Evolutionary conservation across 2,797 vertebrate species (phyloP).

Genomic region (Chrosomus eos): DNA sequence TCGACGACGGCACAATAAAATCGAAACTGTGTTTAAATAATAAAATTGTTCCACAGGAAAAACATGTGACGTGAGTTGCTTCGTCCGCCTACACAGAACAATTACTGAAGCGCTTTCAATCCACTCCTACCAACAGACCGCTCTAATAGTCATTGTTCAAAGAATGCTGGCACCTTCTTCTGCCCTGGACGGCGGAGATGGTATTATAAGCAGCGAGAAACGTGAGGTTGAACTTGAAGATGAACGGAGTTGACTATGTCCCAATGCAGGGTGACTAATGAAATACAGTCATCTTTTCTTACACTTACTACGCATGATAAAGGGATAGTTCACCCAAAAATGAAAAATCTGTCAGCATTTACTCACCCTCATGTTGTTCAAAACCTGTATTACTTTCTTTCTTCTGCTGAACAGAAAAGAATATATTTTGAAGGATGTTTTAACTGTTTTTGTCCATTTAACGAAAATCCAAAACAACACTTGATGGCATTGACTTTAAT

Average conservation of each 20-base stretch:
- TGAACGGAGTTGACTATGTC: background rate
- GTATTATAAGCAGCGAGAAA: constrained; percentile 26
- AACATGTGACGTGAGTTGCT: constrained; percentile 18
- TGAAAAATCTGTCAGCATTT: background rate
- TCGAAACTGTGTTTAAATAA: background rate
- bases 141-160: constrained; percentile 42
- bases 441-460: background rate
- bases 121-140: constrained; percentile 33
- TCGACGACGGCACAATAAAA: background rate
- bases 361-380: background rate
- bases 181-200: constrained; percentile 11
- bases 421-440: background rate
- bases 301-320: constrained; percentile 6
- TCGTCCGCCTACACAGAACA: constrained; percentile 48
- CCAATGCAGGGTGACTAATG: background rate
- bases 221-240: background rate
- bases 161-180: constrained; percentile 36
- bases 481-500: background rate
- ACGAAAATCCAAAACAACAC: background rate
- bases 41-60: background rate
- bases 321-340: background rate
- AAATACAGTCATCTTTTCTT: constrained; percentile 20
- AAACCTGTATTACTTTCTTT: background rate
- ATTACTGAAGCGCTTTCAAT: constrained; percentile 41
- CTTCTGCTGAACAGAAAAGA: background rate